These are phyloP conservation scores for Eudasyphora cyanicolor DNA, from an alignment of 2,888 invertebrate species.

Conservation along the genomic window DNA sequence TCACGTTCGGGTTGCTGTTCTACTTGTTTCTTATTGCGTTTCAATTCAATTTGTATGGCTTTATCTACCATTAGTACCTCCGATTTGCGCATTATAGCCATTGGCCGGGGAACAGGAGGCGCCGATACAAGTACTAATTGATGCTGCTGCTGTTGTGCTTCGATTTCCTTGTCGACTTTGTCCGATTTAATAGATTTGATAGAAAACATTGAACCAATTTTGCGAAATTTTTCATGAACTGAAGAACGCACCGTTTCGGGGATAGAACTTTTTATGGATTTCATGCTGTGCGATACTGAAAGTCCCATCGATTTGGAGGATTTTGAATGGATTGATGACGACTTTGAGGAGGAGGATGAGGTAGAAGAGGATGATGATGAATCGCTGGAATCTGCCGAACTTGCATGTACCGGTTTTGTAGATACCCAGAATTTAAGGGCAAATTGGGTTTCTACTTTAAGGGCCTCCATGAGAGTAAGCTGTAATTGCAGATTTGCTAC, in stretches of 20 bases:
- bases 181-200: slow-evolving; percentile 72
- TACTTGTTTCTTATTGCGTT: slow-evolving; percentile 10
- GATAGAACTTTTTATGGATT: slow-evolving; percentile 72
- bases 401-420: slow-evolving; percentile 84
- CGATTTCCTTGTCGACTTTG: slow-evolving; percentile 62
- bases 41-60: slow-evolving; percentile 48
- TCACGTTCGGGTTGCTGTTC: slow-evolving; percentile 25
- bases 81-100: slow-evolving; percentile 25
- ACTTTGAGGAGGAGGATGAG: slow-evolving; percentile 67
- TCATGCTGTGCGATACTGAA: slow-evolving; percentile 70
- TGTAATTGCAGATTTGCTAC: slow-evolving; percentile 73
- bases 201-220: slow-evolving; percentile 78
- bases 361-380: slow-evolving; percentile 58
- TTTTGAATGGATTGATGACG: slow-evolving; percentile 67
- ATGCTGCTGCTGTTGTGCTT: slow-evolving; percentile 17
- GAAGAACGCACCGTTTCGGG: slow-evolving; percentile 71
- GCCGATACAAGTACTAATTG: background rate
- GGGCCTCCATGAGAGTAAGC: slow-evolving; percentile 86
- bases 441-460: slow-evolving; percentile 86
- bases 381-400: slow-evolving; percentile 70
- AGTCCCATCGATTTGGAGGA: slow-evolving; percentile 73
- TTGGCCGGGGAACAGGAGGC: background rate
- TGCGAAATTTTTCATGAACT: slow-evolving; percentile 73
- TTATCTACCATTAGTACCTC: slow-evolving; percentile 67
- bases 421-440: slow-evolving; percentile 87